A percentile compares a stretch with the other conserved stretches of the same genome.
Evolutionary conservation across 2,113 vertebrate genomes (phyloP).

Genomic region (Procavia capensis): DNA sequence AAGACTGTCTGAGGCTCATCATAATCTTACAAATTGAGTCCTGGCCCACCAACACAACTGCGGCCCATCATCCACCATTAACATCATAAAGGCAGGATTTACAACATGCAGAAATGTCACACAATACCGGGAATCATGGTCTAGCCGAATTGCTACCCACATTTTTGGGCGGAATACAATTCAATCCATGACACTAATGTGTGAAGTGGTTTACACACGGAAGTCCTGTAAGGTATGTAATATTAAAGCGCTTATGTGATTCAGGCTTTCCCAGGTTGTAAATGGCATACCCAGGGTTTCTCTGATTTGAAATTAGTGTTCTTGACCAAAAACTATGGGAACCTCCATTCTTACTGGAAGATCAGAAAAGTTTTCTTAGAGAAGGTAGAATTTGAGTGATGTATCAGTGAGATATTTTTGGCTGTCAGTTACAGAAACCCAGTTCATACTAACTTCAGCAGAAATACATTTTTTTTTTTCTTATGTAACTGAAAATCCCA

Average conservation of each 20-base stretch:
- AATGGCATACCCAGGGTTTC: background rate
- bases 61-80: no score
- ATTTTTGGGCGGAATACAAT: no score
- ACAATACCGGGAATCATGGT: no score
- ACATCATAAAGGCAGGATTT: no score
- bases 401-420: background rate
- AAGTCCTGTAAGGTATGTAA: background rate
- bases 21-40: no score
- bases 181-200: no score
- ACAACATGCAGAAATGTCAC: no score
- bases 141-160: no score
- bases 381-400: background rate
- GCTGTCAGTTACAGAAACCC: background rate
- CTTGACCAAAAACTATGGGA: background rate
- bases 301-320: slow-evolving; percentile 11
- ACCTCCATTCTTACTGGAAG: background rate
- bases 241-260: background rate
- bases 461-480: background rate
- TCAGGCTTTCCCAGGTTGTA: background rate
- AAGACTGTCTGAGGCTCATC: no score
- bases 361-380: background rate
- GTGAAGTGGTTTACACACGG: background rate
- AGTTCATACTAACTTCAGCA: background rate
- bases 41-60: no score
- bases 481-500: background rate